These are phyloP conservation scores for Threskiornis aethiopicus DNA, from an alignment of 2,797 vertebrate genomes.

Conservation along the genomic window DNA sequence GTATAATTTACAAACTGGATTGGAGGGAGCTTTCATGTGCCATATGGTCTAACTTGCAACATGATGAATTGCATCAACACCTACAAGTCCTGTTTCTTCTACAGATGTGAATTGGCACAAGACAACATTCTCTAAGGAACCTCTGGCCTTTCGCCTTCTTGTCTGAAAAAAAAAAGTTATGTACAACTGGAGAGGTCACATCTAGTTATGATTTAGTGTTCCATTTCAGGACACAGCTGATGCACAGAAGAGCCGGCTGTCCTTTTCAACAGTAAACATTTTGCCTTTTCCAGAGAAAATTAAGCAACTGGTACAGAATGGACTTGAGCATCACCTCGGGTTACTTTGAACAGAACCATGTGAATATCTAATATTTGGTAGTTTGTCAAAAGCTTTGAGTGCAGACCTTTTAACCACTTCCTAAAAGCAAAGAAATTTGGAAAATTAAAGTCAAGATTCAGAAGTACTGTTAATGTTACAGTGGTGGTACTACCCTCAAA, in stretches of 20 bases:
- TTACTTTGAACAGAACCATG: background rate
- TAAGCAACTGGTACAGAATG: background rate
- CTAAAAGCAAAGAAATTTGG: background rate
- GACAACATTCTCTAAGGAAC: background rate
- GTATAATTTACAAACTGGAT: background rate
- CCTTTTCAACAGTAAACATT: background rate
- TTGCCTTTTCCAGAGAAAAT: background rate
- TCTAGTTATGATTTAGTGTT: background rate
- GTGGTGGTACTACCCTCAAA: background rate
- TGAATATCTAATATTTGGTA: background rate
- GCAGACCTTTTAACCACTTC: background rate
- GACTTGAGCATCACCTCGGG: background rate
- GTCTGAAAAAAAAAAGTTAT: background rate
- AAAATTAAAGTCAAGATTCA: background rate
- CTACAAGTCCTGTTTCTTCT: background rate
- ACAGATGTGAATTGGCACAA: background rate
- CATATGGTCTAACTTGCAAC: background rate
- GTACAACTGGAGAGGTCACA: background rate
- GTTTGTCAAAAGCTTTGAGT: background rate
- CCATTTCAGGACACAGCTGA: background rate
- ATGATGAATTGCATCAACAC: background rate
- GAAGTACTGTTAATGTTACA: background rate
- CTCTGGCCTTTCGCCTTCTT: background rate
- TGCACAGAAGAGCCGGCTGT: background rate
- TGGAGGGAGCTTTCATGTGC: background rate